Base-by-base conservation (phyloP, 2,888 invertebrate species). In the Aspidiotus destructor region DNA sequence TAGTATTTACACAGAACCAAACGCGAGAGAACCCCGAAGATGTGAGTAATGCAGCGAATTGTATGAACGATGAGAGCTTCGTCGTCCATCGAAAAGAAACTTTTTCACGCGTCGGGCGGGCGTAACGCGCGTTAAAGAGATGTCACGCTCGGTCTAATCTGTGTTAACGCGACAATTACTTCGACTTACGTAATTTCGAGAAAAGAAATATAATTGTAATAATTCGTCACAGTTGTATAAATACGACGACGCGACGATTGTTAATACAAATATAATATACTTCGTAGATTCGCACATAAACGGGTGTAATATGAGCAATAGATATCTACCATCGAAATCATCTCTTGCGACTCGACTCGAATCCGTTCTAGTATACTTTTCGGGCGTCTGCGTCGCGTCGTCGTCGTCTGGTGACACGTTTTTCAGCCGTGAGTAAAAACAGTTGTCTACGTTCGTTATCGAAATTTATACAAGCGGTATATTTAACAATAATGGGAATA, bases 391-490 rank as follows among this genome's bases (percentile, higher is more conserved):
- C 28, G 28, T 28, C 28, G 28, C 28, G 28, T 28, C 28, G 28
- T 5, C 28, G 28, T 28, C 28, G 28, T 28, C 63, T 63, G 63
- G 63, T 63, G 63, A 63, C 63, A 63, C 63, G 63, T 63, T 63
- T 63, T 53, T 54, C 54, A 28, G 28, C 28, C 28, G 28, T 28
- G 16, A 48, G 41, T 54, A 54, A 63, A 63, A 63, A 63, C 63
- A 63, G 63, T 63, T 63, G 63, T 63, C 63, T 63, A 54, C 63
- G 63, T 65, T 67, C 67, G 67, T 67, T 67, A 67, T 67, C 67
- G 58, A 67, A 67, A 67, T 67, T 67, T 67, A 67, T 67, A 67
- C 67, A 67, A 67, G 67, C 67, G 60, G 52, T 67, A 67, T 67
- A 28, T 28, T 28, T 67, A 44, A 67, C 58, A 58, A 67, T 67